A percentile compares a stretch with the other conserved stretches of the same genome.
These are phyloP conservation scores for Climacteris rufus DNA, from an alignment of 2,113 vertebrate genomes.

Conservation along the genomic window DNA sequence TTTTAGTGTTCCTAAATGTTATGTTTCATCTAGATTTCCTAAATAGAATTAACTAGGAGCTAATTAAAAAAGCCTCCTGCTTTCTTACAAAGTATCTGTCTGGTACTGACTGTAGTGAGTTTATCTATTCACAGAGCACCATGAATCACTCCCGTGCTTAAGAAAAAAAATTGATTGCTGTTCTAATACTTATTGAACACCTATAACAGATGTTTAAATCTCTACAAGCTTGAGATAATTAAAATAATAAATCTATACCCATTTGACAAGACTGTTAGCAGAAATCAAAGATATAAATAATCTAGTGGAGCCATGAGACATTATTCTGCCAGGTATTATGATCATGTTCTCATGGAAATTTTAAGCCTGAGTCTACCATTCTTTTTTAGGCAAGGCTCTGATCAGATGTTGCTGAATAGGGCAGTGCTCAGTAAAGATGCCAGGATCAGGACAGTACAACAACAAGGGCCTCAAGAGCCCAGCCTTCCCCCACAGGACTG, in stretches of 20 bases:
- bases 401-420: not conserved
- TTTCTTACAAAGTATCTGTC: constrained; percentile 31
- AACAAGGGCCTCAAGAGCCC: not conserved
- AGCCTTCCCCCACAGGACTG: not conserved
- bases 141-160: constrained; percentile 61
- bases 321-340: not conserved
- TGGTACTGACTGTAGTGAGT: constrained; percentile 6
- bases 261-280: constrained; percentile 56
- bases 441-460: not conserved
- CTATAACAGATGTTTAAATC: constrained; percentile 74
- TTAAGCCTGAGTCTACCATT: not conserved
- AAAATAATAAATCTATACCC: constrained; percentile 73
- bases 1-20: constrained; percentile 38
- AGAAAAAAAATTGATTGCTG: constrained; percentile 69
- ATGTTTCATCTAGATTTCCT: constrained; percentile 32
- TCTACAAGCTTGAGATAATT: constrained; percentile 67
- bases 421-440: not conserved
- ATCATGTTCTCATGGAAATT: not conserved
- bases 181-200: constrained; percentile 73
- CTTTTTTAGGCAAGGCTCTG: not conserved
- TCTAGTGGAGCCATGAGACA: not conserved
- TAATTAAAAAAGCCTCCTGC: constrained; percentile 56
- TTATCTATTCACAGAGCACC: constrained; percentile 35
- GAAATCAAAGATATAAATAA: constrained; percentile 62
- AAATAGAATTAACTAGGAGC: constrained; percentile 54